Conservation (phyloP, 1,140 invertebrate genomes). For the Pogonus chalceus region DNA sequence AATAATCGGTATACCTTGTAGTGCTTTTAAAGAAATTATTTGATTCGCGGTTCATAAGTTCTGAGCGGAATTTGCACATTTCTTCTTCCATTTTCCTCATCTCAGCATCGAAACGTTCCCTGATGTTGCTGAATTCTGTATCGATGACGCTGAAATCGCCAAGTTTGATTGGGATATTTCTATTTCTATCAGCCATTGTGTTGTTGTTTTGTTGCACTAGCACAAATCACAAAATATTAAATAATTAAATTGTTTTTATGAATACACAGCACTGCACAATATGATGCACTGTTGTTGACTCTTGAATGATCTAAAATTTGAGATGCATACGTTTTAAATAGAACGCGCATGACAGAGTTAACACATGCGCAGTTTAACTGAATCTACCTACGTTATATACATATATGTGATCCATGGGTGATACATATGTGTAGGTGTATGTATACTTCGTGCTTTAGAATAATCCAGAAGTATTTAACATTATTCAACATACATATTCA, state of each 20-base stretch:
- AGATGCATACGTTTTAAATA: slow-evolving; percentile 1
- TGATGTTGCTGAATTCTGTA: slow-evolving; percentile 90
- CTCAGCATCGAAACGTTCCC: slow-evolving; percentile 90
- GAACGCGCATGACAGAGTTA: neutral
- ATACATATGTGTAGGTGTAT: neutral
- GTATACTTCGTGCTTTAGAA: neutral
- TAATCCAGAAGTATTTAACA: neutral
- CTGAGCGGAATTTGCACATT: slow-evolving; percentile 90
- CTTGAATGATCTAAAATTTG: neutral
- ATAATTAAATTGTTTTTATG: neutral
- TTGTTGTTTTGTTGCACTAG: neutral
- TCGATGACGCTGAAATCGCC: slow-evolving; percentile 93
- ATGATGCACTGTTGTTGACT: neutral
- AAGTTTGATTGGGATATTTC: slow-evolving; percentile 87
- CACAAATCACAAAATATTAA: neutral
- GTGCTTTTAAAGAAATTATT: slow-evolving; percentile 83
- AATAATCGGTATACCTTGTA: slow-evolving; percentile 51
- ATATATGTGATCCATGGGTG: neutral
- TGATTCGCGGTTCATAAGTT: slow-evolving; percentile 84
- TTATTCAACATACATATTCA: too few species aligned
- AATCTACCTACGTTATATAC: neutral
- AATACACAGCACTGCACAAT: neutral
- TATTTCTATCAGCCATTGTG: slow-evolving; percentile 45
- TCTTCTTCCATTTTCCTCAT: slow-evolving; percentile 98
- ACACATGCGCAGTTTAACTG: neutral